phyloP scores from a whole-genome alignment of 2,113 vertebrate species.

The Eublepharis macularius region DNA sequence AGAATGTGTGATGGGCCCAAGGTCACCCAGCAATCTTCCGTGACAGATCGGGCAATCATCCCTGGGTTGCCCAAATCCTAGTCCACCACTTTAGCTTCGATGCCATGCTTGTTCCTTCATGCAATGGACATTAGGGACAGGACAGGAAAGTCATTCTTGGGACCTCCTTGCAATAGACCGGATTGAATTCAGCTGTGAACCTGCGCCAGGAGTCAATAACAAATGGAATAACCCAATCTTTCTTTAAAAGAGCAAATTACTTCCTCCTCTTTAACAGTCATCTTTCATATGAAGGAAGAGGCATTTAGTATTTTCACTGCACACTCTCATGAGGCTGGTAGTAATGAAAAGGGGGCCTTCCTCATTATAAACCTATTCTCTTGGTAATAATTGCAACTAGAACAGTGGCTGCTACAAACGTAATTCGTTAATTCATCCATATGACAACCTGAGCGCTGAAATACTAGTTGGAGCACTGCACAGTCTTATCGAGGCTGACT shows the following conservation, averaged over 20 bases:
- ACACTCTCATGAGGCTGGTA: conserved; percentile 60
- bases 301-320: conserved; percentile 63
- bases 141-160: background rate
- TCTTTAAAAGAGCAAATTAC: conserved; percentile 56
- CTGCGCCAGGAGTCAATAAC: conserved; percentile 34
- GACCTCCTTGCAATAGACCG: background rate
- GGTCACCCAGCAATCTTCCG: too few relatives aligned
- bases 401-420: conserved; percentile 56
- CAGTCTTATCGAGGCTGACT: conserved; percentile 3
- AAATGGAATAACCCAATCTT: conserved; percentile 55
- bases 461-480: background rate
- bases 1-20: too few relatives aligned
- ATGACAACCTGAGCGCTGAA: conserved; percentile 48
- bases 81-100: too few relatives aligned
- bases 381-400: conserved; percentile 66
- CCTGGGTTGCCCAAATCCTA: too few relatives aligned
- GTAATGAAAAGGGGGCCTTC: conserved; percentile 66
- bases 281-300: conserved; percentile 34
- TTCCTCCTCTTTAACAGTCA: conserved; percentile 18
- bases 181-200: conserved; percentile 20
- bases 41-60: too few relatives aligned
- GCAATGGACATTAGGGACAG: background rate
- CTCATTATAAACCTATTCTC: conserved; percentile 62
- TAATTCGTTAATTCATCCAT: conserved; percentile 64
- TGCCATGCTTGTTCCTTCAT: too few relatives aligned